Percentiles rank a stretch among this genome's conserved stretches.
Conservation (phyloP, 2,888 invertebrate genomes). For the Epinotia ramella region DNA sequence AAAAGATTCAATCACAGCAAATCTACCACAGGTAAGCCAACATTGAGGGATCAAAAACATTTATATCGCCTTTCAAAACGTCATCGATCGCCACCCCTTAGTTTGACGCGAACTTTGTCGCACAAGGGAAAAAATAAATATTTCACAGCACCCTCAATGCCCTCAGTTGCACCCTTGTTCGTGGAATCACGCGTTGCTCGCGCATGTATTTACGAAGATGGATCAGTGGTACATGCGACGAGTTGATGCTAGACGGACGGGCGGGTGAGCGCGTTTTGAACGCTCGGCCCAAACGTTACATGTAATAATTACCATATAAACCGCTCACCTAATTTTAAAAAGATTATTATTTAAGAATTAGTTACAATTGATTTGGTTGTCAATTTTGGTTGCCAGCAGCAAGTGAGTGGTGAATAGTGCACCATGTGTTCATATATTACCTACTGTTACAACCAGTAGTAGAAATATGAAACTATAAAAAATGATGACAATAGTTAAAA, state of each 20-base stretch:
- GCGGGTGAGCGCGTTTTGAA: conserved; percentile 51
- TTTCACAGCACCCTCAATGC: conserved; percentile 68
- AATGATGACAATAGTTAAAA: too few relatives aligned
- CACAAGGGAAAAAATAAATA: conserved; percentile 76
- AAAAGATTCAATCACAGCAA: conserved; percentile 1
- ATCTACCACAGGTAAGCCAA: conserved; percentile 20
- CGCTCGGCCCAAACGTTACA: neutral
- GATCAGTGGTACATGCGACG: conserved; percentile 74
- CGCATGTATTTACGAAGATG: conserved; percentile 81
- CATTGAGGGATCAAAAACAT: conserved; percentile 16
- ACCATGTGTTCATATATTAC: too few relatives aligned
- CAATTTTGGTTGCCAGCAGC: too few relatives aligned
- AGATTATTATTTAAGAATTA: too few relatives aligned
- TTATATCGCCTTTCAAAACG: conserved; percentile 43
- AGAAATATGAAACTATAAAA: too few relatives aligned
- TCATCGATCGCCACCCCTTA: conserved; percentile 61
- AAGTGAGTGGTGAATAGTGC: too few relatives aligned
- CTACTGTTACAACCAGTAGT: too few relatives aligned
- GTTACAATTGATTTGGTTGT: too few relatives aligned
- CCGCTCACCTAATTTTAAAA: too few relatives aligned
- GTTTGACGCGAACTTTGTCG: conserved; percentile 74
- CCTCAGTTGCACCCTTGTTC: conserved; percentile 76
- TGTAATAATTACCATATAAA: neutral
- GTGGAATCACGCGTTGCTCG: conserved; percentile 82
- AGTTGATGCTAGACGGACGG: conserved; percentile 56